Percentiles rank a stretch among this genome's conserved stretches.
These are phyloP conservation scores for Pyrochroa serraticornis DNA, from an alignment of 2,888 invertebrate genomes.

Conservation along the genomic window DNA sequence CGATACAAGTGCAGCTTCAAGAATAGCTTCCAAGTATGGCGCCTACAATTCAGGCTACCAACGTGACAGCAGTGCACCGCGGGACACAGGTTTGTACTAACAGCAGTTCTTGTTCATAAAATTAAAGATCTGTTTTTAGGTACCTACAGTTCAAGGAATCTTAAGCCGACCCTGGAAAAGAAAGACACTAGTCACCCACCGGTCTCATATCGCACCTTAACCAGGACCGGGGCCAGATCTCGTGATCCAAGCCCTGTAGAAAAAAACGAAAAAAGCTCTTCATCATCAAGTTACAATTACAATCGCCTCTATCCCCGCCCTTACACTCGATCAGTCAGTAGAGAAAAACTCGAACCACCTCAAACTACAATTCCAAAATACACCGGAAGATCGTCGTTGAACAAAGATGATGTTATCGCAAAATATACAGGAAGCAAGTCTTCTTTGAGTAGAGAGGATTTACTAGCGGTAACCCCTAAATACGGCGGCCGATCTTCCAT, in stretches of 20 bases:
- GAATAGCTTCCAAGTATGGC: conserved; percentile 48
- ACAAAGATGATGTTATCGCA: conserved; percentile 43
- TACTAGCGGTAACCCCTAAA: conserved; percentile 24
- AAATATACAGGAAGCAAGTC: conserved; percentile 44
- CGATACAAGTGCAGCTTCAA: conserved; percentile 43
- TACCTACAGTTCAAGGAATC: conserved; percentile 21
- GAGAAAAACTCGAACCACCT: conserved; percentile 50
- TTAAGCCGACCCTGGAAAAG: conserved; percentile 48
- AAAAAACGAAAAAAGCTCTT: conserved; percentile 56
- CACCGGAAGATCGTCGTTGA: conserved; percentile 44
- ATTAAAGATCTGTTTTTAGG: conserved; percentile 24
- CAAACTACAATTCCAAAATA: conserved; percentile 50
- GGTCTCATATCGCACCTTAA: conserved; percentile 58
- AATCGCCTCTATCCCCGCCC: conserved; percentile 62
- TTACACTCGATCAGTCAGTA: conserved; percentile 49
- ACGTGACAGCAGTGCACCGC: conserved; percentile 40
- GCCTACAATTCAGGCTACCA: conserved; percentile 46
- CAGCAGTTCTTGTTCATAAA: conserved; percentile 11
- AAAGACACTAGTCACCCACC: conserved; percentile 57
- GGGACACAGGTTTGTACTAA: conserved; percentile 35
- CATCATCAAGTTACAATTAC: conserved; percentile 59
- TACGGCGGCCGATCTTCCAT: conserved; percentile 37
- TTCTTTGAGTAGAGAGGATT: conserved; percentile 38
- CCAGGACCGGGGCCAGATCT: conserved; percentile 52
- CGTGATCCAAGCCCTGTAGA: conserved; percentile 65